Percentiles rank a stretch among this genome's conserved stretches.
phyloP scores from a whole-genome alignment of 2,888 invertebrate species.

The Patella pellucida region DNA sequence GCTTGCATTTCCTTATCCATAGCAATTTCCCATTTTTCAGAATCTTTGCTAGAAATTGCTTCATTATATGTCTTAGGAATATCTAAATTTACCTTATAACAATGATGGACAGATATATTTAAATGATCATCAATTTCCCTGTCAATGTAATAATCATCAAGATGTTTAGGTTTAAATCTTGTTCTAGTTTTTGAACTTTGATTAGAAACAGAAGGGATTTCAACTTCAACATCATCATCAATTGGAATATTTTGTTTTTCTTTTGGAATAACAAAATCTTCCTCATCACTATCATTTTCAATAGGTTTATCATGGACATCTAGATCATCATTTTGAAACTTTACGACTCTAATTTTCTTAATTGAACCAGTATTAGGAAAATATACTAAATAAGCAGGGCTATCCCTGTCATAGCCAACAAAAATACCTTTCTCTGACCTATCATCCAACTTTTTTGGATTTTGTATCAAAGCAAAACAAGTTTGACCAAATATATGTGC shows the following conservation, averaged over 20 bases:
- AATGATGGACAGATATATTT: slow-evolving; percentile 13
- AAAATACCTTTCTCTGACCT: slow-evolving; percentile 20
- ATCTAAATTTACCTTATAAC: neutral
- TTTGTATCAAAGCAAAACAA: slow-evolving; percentile 16
- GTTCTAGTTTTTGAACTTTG: neutral
- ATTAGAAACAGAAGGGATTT: neutral
- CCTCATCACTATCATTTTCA: slow-evolving; percentile 1
- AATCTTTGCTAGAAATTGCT: slow-evolving; percentile 13
- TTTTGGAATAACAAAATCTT: neutral
- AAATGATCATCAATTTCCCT: neutral
- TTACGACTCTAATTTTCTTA: slow-evolving; percentile 21
- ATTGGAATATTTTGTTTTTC: neutral
- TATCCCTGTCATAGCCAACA: slow-evolving; percentile 33
- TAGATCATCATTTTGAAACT: slow-evolving; percentile 12
- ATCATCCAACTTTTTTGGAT: slow-evolving; percentile 17
- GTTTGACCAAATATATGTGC: slow-evolving; percentile 18
- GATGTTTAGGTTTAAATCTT: neutral
- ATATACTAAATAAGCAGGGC: slow-evolving; percentile 31
- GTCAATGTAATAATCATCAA: neutral
- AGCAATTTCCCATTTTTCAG: slow-evolving; percentile 17
- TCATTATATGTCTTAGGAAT: slow-evolving; percentile 13
- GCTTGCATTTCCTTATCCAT: slow-evolving; percentile 20
- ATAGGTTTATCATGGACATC: neutral
- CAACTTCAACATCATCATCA: neutral
- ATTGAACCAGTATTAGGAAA: slow-evolving; percentile 27